phyloP scores from a whole-genome alignment of 1,140 invertebrate genomes.

The Cydia amplana region DNA sequence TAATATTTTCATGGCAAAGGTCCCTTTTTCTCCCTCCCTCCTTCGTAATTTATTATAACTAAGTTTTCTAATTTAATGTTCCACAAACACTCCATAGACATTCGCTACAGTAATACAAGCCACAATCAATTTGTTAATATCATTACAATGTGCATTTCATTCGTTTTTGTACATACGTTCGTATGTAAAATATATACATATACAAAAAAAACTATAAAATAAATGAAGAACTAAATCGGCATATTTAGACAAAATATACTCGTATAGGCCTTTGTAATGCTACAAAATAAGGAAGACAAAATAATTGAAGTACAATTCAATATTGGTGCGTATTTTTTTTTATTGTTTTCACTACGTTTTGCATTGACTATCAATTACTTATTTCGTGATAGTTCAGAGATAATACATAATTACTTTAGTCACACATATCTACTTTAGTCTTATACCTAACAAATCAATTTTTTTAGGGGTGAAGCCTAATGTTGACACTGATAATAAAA shows the following conservation, averaged over 20 bases:
- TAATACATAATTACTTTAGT: too few species aligned
- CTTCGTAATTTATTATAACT: background rate
- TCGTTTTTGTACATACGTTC: slow-evolving; percentile 33
- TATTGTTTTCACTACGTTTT: slow-evolving; percentile 13
- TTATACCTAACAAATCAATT: too few species aligned
- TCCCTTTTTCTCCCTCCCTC: background rate
- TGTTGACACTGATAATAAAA: too few species aligned
- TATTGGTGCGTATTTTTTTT: background rate
- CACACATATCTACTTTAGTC: too few species aligned
- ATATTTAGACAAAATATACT: slow-evolving; percentile 31
- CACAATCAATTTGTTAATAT: slow-evolving; percentile 32
- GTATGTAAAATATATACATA: slow-evolving; percentile 39
- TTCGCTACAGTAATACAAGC: slow-evolving; percentile 32
- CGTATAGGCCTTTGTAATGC: slow-evolving; percentile 37
- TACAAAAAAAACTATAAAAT: slow-evolving; percentile 39
- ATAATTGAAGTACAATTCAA: slow-evolving; percentile 31
- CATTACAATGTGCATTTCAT: slow-evolving; percentile 35
- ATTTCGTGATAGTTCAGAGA: background rate
- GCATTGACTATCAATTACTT: background rate
- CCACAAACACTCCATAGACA: slow-evolving; percentile 25
- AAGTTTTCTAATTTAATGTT: slow-evolving; percentile 19
- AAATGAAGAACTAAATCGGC: slow-evolving; percentile 33
- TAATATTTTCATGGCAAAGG: background rate
- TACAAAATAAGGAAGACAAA: slow-evolving; percentile 41
- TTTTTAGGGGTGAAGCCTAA: too few species aligned